Conservation (phyloP, 2,888 invertebrate species). For the Baccha elongata region DNA sequence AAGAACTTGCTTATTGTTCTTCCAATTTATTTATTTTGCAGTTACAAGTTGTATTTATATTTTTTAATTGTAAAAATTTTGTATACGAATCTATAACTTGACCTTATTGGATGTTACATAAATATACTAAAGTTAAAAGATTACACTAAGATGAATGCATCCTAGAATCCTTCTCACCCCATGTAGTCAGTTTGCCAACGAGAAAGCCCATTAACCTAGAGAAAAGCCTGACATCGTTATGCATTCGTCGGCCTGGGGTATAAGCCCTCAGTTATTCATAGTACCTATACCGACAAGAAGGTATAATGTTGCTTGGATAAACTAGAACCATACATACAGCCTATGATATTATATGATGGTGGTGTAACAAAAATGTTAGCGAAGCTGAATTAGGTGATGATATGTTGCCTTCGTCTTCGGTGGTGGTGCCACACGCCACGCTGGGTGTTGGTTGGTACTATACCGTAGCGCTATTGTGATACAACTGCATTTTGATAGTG, state of each 20-base stretch:
- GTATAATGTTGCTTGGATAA: constrained; percentile 19
- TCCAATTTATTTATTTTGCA: too few species aligned
- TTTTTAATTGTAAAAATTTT: not conserved
- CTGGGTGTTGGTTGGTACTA: not conserved
- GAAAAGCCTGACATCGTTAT: constrained; percentile 42
- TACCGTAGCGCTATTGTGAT: not conserved
- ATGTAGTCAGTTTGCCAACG: constrained; percentile 6
- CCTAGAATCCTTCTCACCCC: constrained; percentile 5
- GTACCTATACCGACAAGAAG: not conserved
- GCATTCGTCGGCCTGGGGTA: constrained; percentile 36
- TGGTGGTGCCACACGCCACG: not conserved
- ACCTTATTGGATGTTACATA: not conserved
- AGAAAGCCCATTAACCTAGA: constrained; percentile 23
- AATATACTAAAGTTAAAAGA: not conserved
- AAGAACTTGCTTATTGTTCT: too few species aligned
- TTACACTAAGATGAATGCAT: constrained; percentile 22
- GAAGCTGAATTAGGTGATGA: constrained; percentile 45
- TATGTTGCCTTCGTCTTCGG: not conserved
- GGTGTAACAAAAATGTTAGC: constrained; percentile 40
- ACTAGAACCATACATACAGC: constrained; percentile 42
- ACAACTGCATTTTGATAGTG: constrained; percentile 2
- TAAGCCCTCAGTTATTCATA: too few species aligned
- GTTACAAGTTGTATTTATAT: too few species aligned
- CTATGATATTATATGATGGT: constrained; percentile 23
- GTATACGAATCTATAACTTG: not conserved